These are phyloP conservation scores for Vireo griseus DNA, from an alignment of 2,797 vertebrate species.

Conservation along the genomic window DNA sequence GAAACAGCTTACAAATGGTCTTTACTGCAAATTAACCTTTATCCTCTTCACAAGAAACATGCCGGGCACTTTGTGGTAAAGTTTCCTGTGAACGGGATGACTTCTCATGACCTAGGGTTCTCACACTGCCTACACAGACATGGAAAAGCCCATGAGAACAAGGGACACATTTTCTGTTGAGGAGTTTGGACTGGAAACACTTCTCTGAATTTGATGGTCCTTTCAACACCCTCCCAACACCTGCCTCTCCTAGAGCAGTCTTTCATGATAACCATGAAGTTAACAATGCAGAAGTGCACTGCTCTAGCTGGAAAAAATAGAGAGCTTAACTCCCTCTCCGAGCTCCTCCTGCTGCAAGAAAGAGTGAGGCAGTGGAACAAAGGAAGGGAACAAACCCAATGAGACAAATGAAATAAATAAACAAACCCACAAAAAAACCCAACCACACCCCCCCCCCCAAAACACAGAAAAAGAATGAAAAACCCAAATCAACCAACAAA, in stretches of 20 bases:
- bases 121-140: not conserved
- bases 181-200: not conserved
- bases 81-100: not conserved
- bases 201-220: not conserved
- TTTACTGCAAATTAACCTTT: not conserved
- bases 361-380: not conserved
- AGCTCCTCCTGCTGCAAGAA: not conserved
- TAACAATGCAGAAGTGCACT: not conserved
- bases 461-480: rapidly evolving
- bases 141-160: not conserved
- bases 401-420: not conserved
- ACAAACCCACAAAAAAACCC: not conserved
- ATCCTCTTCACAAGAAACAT: not conserved
- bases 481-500: too few relatives aligned
- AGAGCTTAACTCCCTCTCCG: not conserved
- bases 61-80: not conserved
- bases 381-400: not conserved
- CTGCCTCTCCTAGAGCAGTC: not conserved
- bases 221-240: not conserved
- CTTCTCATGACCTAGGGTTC: not conserved
- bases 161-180: not conserved
- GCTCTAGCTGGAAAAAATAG: not conserved
- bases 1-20: not conserved
- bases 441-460: too few relatives aligned
- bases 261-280: not conserved